Conservation (phyloP, 1,140 invertebrate species). For the Eumeta japonica region DNA sequence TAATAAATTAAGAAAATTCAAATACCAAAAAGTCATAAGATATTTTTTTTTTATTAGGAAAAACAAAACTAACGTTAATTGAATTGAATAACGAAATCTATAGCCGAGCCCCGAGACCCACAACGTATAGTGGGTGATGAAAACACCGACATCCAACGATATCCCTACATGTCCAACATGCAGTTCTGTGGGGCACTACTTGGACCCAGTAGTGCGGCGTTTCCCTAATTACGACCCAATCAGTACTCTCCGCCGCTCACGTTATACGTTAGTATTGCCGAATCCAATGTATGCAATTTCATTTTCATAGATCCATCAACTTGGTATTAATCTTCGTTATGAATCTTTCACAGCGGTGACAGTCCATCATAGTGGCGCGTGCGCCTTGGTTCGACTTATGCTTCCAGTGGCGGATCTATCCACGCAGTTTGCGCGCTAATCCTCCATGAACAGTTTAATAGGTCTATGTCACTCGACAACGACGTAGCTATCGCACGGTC, state of each 20-base stretch:
- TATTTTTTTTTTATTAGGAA: no score
- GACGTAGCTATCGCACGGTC: constrained; percentile 62
- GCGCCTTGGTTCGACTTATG: constrained; percentile 21
- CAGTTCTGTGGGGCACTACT: constrained; percentile 18
- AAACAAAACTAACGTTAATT: no score
- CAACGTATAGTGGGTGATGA: constrained; percentile 52
- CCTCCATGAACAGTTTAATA: constrained; percentile 48
- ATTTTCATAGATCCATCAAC: no score
- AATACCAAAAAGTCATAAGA: no score
- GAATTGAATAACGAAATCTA: no score
- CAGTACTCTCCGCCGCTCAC: constrained; percentile 57
- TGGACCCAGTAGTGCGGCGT: constrained; percentile 52
- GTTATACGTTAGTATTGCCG: constrained; percentile 20
- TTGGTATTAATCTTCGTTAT: neutral
- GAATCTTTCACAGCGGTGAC: constrained; percentile 19
- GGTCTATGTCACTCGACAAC: constrained; percentile 47
- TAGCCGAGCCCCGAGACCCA: constrained; percentile 14
- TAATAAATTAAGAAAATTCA: no score
- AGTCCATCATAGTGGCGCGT: constrained; percentile 19
- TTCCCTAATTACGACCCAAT: constrained; percentile 31
- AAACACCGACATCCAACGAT: constrained; percentile 48
- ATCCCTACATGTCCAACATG: constrained; percentile 59
- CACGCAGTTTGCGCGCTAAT: constrained; percentile 36
- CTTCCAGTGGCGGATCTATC: constrained; percentile 33
- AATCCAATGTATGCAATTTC: neutral